Percentiles rank a stretch among this genome's conserved stretches.
Evolutionary conservation across 2,797 vertebrate genomes (phyloP).

Genomic region (Emys orbicularis): DNA sequence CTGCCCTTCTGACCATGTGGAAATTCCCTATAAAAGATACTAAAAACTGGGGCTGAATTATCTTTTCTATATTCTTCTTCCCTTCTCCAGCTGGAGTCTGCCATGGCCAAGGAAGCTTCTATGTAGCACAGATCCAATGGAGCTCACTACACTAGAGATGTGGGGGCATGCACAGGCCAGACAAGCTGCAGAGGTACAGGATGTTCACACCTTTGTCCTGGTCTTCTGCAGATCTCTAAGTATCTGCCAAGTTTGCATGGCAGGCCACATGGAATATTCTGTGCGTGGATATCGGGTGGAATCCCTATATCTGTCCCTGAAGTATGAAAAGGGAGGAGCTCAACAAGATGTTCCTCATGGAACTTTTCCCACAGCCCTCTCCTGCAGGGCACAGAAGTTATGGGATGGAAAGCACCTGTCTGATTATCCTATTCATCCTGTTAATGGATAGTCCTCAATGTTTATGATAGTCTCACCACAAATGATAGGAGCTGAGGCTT

Average conservation of each 20-base stretch:
- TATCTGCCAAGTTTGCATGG: neutral
- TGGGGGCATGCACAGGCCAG: neutral
- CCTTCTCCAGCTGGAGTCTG: neutral
- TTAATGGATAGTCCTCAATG: neutral
- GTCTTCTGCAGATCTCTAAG: rapidly evolving
- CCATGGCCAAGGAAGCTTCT: rapidly evolving
- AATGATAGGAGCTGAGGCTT: neutral
- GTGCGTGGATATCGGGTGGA: neutral
- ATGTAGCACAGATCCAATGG: rapidly evolving
- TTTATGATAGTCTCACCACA: neutral
- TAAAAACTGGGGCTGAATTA: neutral
- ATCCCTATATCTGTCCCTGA: neutral
- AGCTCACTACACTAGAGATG: neutral
- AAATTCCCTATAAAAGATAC: neutral
- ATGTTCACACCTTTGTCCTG: neutral
- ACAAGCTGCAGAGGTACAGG: rapidly evolving
- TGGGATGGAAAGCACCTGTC: too few species aligned
- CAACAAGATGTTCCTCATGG: neutral
- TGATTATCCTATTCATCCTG: neutral
- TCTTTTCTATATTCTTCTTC: neutral
- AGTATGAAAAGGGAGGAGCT: neutral
- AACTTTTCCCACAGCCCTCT: neutral
- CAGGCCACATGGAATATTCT: neutral
- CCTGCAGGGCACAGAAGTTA: neutral
- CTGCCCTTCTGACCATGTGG: neutral